A percentile compares a stretch with the other conserved stretches of the same genome.
phyloP scores from a whole-genome alignment of 2,113 vertebrate species.

The human region DNA sequence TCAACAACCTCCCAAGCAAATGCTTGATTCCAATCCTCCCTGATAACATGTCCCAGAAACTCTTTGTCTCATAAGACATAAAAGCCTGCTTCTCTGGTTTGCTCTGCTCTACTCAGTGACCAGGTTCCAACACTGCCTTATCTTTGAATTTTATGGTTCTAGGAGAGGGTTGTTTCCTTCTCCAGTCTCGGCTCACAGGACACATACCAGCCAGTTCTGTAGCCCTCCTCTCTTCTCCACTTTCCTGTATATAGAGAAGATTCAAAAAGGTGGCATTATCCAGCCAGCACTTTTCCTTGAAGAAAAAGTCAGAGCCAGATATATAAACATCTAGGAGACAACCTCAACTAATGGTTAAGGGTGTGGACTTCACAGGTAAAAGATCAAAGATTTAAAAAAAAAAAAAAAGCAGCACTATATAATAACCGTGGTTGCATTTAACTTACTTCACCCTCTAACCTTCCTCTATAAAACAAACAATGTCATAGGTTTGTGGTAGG shows the following conservation, averaged over 20 bases:
- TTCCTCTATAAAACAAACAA: neutral
- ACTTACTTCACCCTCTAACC: neutral
- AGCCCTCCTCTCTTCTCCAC: neutral
- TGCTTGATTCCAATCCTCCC: neutral
- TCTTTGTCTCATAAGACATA: neutral
- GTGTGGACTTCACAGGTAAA: neutral
- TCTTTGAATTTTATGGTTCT: neutral
- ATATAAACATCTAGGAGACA: neutral
- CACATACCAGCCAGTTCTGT: neutral
- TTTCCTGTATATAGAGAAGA: neutral
- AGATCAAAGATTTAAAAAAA: neutral
- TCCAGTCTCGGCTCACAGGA: neutral
- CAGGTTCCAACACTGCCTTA: neutral
- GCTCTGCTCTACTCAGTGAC: neutral
- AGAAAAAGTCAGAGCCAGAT: neutral
- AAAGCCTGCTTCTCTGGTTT: neutral
- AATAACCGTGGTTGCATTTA: neutral
- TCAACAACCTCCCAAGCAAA: neutral
- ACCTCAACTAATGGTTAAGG: neutral
- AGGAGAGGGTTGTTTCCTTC: neutral
- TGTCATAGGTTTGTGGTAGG: neutral
- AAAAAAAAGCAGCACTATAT: neutral
- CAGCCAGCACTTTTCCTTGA: neutral
- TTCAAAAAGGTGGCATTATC: neutral
- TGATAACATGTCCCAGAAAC: neutral